phyloP scores from a whole-genome alignment of 2,113 vertebrate species.

The Vidua chalybeata region DNA sequence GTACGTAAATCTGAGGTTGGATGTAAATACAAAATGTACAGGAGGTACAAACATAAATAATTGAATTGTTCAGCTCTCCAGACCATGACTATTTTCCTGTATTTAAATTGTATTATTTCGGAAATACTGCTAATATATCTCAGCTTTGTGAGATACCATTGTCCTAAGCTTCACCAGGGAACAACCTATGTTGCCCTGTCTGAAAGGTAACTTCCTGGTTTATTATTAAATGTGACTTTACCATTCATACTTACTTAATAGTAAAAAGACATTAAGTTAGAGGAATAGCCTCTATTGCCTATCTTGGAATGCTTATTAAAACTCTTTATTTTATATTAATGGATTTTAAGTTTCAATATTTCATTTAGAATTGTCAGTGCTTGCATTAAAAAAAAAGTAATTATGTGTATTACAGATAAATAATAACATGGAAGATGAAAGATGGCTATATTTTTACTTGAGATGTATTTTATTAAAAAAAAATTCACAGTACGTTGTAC shows the following conservation, averaged over 20 bases:
- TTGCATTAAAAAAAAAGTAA: neutral
- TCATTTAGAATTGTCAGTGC: neutral
- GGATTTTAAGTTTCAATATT: neutral
- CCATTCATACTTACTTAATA: neutral
- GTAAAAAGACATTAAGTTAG: neutral
- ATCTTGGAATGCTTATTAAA: neutral
- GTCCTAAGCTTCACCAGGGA: neutral
- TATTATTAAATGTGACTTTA: neutral
- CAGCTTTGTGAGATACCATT: neutral
- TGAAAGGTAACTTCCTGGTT: neutral
- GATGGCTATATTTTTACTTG: neutral
- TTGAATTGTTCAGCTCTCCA: neutral
- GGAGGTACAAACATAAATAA: neutral
- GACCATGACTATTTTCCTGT: neutral
- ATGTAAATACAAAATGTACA: neutral
- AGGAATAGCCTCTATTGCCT: neutral
- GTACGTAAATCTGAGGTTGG: accelerated
- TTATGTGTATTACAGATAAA: neutral
- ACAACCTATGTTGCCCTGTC: accelerated
- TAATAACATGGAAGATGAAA: neutral
- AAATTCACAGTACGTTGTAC: accelerated
- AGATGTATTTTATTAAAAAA: neutral
- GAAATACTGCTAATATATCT: neutral
- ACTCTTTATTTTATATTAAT: neutral
- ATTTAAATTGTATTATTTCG: neutral